Evolutionary conservation across 2,797 vertebrate species (phyloP), one percentile per base, ranked within the genome.

Genomic region (Aldrovandia affinis): DNA sequence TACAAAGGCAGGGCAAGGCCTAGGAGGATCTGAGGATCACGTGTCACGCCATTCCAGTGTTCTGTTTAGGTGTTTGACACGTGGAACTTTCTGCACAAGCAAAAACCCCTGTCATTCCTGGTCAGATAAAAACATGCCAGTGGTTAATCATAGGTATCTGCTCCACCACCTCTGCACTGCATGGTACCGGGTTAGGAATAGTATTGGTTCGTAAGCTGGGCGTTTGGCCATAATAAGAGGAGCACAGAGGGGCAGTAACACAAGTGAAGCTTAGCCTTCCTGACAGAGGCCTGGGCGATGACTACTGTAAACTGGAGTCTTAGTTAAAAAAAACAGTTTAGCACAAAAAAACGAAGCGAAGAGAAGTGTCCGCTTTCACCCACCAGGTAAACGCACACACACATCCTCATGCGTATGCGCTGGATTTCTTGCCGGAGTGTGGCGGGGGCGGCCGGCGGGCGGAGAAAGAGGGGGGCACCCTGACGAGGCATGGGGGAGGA

Each of bases 401-500:
- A 83, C 79, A 80, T 75, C 87, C 89, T 95, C 94, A 95, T 86
- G 92, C 89, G 93, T 92, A 93, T 84, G 90, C 92, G 68, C 89
- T 84, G 44, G 89, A 87, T 92, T 94, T 95, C 94, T 94, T 93
- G 92, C 90, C 87, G 90, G 83, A 87, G 88, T 91, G 90, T 7
- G 91, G 90, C 85, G 87, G 93, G 83, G 89, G 93, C 87, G 87
- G 90, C 36, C 90, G 91, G 36, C 89, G 89, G 85, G 89, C 88
- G 90, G 89, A 89, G 55, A 93, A 89, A 84, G 90, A 87, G 86
- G 89, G 93, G 91, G 93, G 94, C 88, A 95, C 94, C 94, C 94
- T 95, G 93, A 91, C 73, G 86, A 91, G 91, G 93, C 91, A 93
- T 90, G 92, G 57, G n/a, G 82, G 85, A 85, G 91, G 92, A 91